Evolutionary conservation across 2,797 vertebrate genomes (phyloP), one percentile per base, ranked within the genome.

Genomic region (Aquila chrysaetos): DNA sequence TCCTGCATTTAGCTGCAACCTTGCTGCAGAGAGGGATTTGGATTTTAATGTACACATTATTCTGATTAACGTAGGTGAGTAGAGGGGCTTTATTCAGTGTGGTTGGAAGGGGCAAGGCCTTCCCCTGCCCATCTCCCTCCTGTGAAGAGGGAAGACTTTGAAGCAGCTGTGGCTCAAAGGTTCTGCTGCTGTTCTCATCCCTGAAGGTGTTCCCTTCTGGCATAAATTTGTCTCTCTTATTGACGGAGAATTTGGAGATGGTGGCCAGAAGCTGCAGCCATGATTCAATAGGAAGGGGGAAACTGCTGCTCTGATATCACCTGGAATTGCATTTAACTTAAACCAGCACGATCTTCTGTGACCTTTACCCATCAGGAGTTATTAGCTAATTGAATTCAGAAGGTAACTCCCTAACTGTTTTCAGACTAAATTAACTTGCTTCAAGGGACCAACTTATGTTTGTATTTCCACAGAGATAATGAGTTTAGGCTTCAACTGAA

Each of bases 401-500:
- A 88, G 92, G 94, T 96, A 96, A 97, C 93, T 93, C 83, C 92
- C 92, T 92, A 93, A 89, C 93, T 91, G 84, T 97, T 97, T 96
- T 96, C 92, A 97, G 94, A 97, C 92, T 94, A 96, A 97, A 97
- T 97, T 96, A 97, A 96, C 94, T 96, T 95, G 94, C 90, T 95
- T 94, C 92, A 94, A 97, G 94, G 95, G 96, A 93, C 83, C 94
- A 82, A 95, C 93, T 95, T 80, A 85, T 96, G 84, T 97, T 97
- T 97, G 95, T 96, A 94, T 97, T 97, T 97, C 93, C 88, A 96
- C 92, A 95, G 90, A 97, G 91, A 95, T 97, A 97, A 96, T 96
- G 91, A 97, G 87, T 97, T 96, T 95, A 96, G 93, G 87, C 94
- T 97, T 97, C 92, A 96, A 73, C 70, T 93, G 94, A 96, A 97